Evolutionary conservation across 2,888 invertebrate genomes (phyloP).

Genomic region (Alloplasta piceator): DNA sequence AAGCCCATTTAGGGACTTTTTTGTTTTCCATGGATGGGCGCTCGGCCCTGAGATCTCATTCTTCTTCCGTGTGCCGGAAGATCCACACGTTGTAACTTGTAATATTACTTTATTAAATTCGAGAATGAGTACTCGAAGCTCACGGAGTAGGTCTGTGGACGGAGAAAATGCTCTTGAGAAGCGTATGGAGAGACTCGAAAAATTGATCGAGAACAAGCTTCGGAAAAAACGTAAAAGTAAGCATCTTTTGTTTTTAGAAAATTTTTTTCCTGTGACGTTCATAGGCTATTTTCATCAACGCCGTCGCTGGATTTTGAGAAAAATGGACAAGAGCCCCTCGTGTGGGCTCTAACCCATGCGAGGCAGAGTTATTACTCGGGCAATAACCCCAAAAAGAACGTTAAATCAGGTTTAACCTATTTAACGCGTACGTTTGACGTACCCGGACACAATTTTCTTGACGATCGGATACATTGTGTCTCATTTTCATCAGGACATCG

Average conservation of each 20-base stretch:
- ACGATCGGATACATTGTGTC: conserved; percentile 9
- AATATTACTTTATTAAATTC: background rate
- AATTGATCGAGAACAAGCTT: conserved; percentile 8
- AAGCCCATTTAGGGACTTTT: no score
- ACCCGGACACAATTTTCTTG: background rate
- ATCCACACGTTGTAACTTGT: conserved; percentile 28
- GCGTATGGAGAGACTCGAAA: conserved; percentile 9
- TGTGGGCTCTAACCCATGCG: conserved; percentile 35
- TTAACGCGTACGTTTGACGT: conserved; percentile 42
- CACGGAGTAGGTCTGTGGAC: conserved; percentile 13
- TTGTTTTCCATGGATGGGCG: no score
- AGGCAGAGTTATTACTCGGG: conserved; percentile 47
- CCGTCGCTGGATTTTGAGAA: conserved; percentile 13
- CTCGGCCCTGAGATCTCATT: no score
- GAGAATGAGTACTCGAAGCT: conserved; percentile 23
- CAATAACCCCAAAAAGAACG: no score
- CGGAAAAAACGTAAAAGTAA: conserved; percentile 25
- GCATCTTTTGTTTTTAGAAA: conserved; percentile 2
- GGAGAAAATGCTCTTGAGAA: no score
- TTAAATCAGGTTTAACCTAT: conserved; percentile 26
- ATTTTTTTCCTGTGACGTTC: no score
- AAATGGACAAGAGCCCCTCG: no score
- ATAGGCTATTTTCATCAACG: background rate
- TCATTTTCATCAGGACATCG: conserved; percentile 17
- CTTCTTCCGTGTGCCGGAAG: conserved; percentile 43